Base-by-base conservation (phyloP, 2,888 invertebrate species). In the Lithodes maja region DNA sequence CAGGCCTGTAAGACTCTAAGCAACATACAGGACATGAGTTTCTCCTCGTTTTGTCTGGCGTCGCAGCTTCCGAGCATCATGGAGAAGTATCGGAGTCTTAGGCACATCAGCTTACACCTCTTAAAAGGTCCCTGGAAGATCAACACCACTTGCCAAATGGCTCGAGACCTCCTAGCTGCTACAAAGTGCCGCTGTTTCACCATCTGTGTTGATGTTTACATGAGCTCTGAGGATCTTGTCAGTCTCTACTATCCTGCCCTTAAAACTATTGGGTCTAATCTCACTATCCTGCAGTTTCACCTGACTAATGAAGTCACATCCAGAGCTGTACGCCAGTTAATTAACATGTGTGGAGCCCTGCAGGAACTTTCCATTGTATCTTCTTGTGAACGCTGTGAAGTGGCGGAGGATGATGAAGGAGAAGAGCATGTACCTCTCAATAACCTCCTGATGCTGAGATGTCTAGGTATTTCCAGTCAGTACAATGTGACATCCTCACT, bases 241-340 rank as follows among this genome's bases (percentile, higher is more conserved):
- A 71, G 83, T 69, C n/a, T 83, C 7, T 83, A 83, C 52, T n/a
- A 33, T 52, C 83, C 83, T 15, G 7, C 83, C 2, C 69, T 83
- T 3, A 2, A 83, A n/a, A n/a, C 71, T 12, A 52, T 52, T 68
- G 83, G 83, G n/a, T 71, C 83, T 1, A 52, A 52, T 50, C 83
- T 83, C 3, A 68, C 15, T n/a, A 83, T 83, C 49, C 68, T 83
- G 52, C 83, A 83, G 71, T 52, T 83, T n/a, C 83, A 83, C 17
- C 71, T 83, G 15, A 83, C 83, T n/a, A 83, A 83, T 83, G 83
- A 83, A 49, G 83, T 83, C n/a, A 83, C 61, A 68, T 61, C 68
- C n/a, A 49, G 49, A 2, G 83, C 52, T 69, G 50, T 83, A 15
- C 69, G 83, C 53, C 83, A 83, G 52, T 50, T 83, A 3, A 71